Conservation (phyloP, 2,888 invertebrate species). For the Tenodera sinensis region DNA sequence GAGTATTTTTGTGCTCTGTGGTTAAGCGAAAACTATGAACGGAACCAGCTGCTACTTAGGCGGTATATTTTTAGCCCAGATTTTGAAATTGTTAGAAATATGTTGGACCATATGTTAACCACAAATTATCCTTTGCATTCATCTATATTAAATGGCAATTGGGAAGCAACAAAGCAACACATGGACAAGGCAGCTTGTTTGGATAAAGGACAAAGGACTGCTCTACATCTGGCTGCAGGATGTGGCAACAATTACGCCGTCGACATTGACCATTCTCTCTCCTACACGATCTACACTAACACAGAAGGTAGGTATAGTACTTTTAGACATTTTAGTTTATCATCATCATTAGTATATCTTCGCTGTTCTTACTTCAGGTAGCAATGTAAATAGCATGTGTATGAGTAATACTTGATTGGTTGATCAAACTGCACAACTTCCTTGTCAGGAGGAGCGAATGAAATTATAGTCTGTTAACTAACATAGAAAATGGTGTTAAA, state of each 20-base stretch:
- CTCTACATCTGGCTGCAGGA: not conserved
- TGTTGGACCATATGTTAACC: not conserved
- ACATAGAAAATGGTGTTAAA: no score
- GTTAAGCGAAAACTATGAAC: not conserved
- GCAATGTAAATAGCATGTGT: no score
- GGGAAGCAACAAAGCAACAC: not conserved
- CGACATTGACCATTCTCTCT: not conserved
- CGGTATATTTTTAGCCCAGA: not conserved
- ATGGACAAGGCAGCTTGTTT: not conserved
- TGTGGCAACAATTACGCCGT: not conserved
- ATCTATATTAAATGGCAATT: not conserved
- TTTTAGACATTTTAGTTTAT: not conserved
- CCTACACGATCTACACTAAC: not conserved
- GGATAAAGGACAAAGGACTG: not conserved
- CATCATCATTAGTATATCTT: no score
- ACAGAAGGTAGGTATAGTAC: not conserved
- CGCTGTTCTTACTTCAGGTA: no score
- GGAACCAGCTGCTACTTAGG: not conserved
- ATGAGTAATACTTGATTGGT: no score
- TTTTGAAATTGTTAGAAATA: not conserved
- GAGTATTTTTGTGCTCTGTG: slow-evolving; percentile 3
- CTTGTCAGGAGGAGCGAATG: no score
- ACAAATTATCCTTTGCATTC: not conserved
- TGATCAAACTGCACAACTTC: no score
- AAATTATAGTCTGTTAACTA: no score